phyloP scores from a whole-genome alignment of 2,797 vertebrate genomes.

The Lepidocolaptes lacrymiger region DNA sequence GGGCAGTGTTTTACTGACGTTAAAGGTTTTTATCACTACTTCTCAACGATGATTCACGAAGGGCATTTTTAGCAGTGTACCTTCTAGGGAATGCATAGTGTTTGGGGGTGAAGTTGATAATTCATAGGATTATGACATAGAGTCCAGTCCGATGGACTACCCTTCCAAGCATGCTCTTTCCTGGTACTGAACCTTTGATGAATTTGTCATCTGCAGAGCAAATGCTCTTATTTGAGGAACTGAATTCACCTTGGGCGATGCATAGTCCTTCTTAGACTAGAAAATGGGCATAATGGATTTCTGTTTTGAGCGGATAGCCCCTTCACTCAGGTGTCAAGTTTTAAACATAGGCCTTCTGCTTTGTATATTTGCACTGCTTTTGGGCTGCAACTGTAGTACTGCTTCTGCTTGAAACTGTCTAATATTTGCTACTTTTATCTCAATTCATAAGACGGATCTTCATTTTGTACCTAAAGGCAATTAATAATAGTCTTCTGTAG shows the following conservation, averaged over 20 bases:
- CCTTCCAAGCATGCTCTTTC: background rate
- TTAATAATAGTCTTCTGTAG: background rate
- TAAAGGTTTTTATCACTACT: background rate
- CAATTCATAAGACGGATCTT: background rate
- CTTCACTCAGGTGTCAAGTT: background rate
- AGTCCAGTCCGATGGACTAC: background rate
- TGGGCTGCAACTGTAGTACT: background rate
- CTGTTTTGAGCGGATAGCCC: background rate
- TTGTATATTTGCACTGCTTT: background rate
- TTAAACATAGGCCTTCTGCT: background rate
- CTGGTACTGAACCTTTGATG: background rate
- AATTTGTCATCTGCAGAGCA: background rate
- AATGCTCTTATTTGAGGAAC: background rate
- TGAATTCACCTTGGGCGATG: background rate
- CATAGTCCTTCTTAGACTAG: background rate
- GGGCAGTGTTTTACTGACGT: background rate
- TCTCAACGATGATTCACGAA: background rate
- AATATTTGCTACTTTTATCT: background rate
- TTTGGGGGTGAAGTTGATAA: background rate
- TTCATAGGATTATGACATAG: background rate
- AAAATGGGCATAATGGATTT: background rate
- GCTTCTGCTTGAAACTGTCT: background rate
- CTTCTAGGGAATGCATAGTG: background rate
- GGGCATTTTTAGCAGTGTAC: background rate
- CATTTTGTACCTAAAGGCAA: background rate